phyloP scores from a whole-genome alignment of 1,140 invertebrate species.

The Telenomus remus region DNA sequence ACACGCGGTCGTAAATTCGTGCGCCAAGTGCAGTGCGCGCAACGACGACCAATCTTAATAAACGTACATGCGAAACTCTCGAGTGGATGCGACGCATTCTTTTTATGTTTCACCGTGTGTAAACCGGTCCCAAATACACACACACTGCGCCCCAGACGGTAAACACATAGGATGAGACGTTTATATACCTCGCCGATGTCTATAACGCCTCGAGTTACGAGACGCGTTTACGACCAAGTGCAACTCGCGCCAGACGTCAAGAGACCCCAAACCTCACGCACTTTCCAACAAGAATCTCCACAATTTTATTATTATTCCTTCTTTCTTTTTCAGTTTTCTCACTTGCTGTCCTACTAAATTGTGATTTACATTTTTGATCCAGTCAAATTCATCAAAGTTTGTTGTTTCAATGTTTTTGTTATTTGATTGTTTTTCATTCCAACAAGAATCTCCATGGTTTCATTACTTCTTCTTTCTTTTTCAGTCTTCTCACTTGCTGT shows the following conservation, averaged over 20 bases:
- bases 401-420: not conserved
- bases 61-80: conserved; percentile 34
- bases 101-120: conserved; percentile 5
- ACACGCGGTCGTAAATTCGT: conserved; percentile 28
- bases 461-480: too few relatives aligned
- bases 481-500: too few relatives aligned
- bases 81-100: conserved; percentile 20
- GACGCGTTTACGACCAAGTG: conserved; percentile 75
- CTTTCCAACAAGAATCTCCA: conserved; percentile 52
- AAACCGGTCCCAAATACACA: conserved; percentile 25
- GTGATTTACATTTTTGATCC: too few relatives aligned
- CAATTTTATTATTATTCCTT: too few relatives aligned
- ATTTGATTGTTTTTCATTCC: too few relatives aligned
- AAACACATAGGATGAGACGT: conserved; percentile 76
- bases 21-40: conserved; percentile 10
- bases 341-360: too few relatives aligned
- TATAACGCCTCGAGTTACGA: conserved; percentile 76
- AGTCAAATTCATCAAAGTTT: too few relatives aligned
- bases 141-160: conserved; percentile 49
- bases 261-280: conserved; percentile 59
- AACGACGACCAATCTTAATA: conserved; percentile 41
- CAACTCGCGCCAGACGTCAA: conserved; percentile 73
- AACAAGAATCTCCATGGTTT: conserved; percentile 23
- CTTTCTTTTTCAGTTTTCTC: too few relatives aligned
- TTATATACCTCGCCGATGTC: conserved; percentile 76